Conservation (phyloP, 2,113 vertebrate species). For the Eurypyga helias region DNA sequence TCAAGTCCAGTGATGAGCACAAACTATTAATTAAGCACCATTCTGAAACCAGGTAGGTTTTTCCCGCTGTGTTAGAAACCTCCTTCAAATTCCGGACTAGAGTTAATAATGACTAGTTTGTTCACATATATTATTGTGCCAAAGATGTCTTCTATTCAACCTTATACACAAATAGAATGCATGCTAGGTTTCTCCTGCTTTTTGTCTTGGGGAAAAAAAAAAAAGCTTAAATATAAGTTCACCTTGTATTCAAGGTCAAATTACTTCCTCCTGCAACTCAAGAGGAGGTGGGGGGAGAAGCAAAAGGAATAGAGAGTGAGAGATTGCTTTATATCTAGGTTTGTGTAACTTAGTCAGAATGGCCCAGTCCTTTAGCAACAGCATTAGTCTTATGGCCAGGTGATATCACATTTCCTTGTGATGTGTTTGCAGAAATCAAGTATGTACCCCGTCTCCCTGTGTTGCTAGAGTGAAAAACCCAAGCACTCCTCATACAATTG, state of each 20-base stretch:
- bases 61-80: background rate
- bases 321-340: background rate
- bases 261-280: background rate
- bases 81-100: background rate
- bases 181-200: background rate
- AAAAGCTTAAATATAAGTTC: background rate
- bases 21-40: background rate
- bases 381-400: background rate
- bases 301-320: background rate
- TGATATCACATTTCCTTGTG: background rate
- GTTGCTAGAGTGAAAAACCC: background rate
- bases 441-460: background rate
- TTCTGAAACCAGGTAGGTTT: background rate
- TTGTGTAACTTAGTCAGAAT: background rate
- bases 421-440: background rate
- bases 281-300: background rate
- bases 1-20: background rate
- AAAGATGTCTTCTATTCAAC: background rate
- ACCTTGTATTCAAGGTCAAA: background rate
- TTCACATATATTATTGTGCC: background rate
- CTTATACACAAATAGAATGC: background rate
- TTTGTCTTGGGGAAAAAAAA: background rate
- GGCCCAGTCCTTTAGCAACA: background rate
- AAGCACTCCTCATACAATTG: background rate
- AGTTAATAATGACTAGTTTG: background rate